These are phyloP conservation scores for Pseudoips prasinana DNA, from an alignment of 2,888 invertebrate genomes.

Conservation along the genomic window DNA sequence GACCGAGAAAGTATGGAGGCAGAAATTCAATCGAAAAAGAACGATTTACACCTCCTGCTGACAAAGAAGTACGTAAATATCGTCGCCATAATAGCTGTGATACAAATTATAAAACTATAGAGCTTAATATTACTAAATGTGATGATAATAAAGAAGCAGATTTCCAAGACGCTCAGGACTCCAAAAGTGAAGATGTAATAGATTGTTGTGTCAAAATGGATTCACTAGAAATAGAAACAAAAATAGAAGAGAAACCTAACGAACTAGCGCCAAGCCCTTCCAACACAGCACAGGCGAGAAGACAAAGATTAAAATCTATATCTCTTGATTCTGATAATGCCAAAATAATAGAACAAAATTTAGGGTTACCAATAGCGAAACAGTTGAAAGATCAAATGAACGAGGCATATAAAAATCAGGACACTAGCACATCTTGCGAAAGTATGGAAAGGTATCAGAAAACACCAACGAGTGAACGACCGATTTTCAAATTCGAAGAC, in stretches of 20 bases:
- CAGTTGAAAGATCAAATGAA: conserved; percentile 79
- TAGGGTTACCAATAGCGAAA: conserved; percentile 79
- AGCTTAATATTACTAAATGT: conserved; percentile 54
- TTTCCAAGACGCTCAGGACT: conserved; percentile 1
- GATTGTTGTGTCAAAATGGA: conserved; percentile 71
- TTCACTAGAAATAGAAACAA: conserved; percentile 50
- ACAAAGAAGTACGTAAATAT: conserved; percentile 66
- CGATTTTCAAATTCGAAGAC: conserved; percentile 68
- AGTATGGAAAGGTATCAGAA: conserved; percentile 62
- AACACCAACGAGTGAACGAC: conserved; percentile 56
- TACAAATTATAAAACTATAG: conserved; percentile 65
- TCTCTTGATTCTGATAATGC: conserved; percentile 82
- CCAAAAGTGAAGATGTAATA: conserved; percentile 51
- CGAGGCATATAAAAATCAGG: conserved; percentile 69
- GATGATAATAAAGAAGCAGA: conserved; percentile 54
- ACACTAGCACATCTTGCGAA: conserved; percentile 67
- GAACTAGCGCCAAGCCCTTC: conserved; percentile 50
- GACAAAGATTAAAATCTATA: conserved; percentile 79
- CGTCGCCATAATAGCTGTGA: conserved; percentile 73
- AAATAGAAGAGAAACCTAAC: conserved; percentile 45
- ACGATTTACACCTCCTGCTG: conserved; percentile 66
- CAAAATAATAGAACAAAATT: conserved; percentile 80
- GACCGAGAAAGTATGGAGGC: conserved; percentile 65
- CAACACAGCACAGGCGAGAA: conserved; percentile 64
- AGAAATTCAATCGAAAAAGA: conserved; percentile 71